Conservation (phyloP, 2,113 vertebrate genomes). For the Myrmophylax atrothorax region DNA sequence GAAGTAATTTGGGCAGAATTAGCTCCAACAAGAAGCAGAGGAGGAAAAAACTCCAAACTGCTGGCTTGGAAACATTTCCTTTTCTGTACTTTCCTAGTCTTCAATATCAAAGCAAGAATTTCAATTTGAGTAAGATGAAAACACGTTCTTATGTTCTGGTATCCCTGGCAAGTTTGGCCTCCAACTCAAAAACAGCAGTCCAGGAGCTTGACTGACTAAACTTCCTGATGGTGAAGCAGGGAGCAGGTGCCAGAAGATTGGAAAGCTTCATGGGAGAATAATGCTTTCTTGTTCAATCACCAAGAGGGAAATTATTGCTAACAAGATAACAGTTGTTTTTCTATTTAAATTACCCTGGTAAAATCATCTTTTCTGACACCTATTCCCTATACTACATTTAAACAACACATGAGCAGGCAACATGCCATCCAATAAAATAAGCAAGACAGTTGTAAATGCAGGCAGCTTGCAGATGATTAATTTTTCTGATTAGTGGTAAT, state of each 20-base stretch:
- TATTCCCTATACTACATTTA: not conserved
- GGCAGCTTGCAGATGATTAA: constrained; percentile 38
- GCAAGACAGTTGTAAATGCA: constrained; percentile 6
- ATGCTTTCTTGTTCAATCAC: constrained; percentile 16
- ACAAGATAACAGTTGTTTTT: constrained; percentile 54
- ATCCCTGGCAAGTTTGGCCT: not conserved
- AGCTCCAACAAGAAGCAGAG: not conserved
- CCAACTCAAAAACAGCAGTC: not conserved
- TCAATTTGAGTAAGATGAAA: not conserved
- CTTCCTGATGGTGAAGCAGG: not conserved
- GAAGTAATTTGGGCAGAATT: not conserved
- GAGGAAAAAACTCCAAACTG: not conserved
- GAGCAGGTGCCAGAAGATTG: not conserved
- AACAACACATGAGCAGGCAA: constrained; percentile 29
- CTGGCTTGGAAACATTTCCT: not conserved
- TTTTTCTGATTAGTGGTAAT: not conserved
- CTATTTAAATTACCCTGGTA: constrained; percentile 53
- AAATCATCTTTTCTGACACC: constrained; percentile 32
- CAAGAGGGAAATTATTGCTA: constrained; percentile 44
- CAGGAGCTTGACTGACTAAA: not conserved
- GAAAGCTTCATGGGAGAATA: constrained; percentile 14
- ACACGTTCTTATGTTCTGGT: not conserved
- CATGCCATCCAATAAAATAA: not conserved
- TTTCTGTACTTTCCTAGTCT: not conserved
- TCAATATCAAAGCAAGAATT: not conserved